Evolutionary conservation across 2,113 vertebrate genomes (phyloP), one percentile per base, ranked within the genome.

Genomic region (Morone chrysops): DNA sequence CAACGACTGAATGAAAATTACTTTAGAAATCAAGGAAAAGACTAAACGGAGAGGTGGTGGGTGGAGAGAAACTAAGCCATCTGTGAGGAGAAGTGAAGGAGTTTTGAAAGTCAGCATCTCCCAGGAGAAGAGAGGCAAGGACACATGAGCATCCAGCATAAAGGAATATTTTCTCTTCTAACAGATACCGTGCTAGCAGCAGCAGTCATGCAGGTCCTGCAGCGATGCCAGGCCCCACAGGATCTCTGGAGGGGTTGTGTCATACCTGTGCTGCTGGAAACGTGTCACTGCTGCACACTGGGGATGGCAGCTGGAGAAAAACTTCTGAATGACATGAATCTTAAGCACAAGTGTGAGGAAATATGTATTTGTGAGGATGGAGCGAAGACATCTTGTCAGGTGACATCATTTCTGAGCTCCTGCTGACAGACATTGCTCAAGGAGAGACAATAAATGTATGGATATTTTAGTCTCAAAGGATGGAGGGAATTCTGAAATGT

Each of bases 91-190:
- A 31, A 60, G 57, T 36, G 72, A 75, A 82, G 71, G 65, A 75
- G 71, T 38, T 82, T 62, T 82, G 38, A 70, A 82, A 75, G 80
- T 82, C 80, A 62, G 38, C 1, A 4, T 62, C 22, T 70, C 57
- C 57, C 57, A 4, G 14, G 31, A 60, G 57, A 60, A 60, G 57
- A 60, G 57, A 60, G 13, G 57, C 31, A 16, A 16, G 14, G 57
- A 36, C 17, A 31, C 4, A 14, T 7, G 25, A 36, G 47, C 41
- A 14, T 31, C 22, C 7, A 54, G 36, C 18, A n/a, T 17, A 36
- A 56, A 71, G 56, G 48, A 54, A 56, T 54, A 60, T 60, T 36
- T 31, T 16, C 6, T 45, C 48, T 80, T 56, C 65, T 8, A 31
- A 50, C 22, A 22, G 68, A 70, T 71, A 63, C n/a, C 6, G 10